Evolutionary conservation across 2,113 vertebrate species (phyloP).

Genomic region (Xiphophorus hellerii): DNA sequence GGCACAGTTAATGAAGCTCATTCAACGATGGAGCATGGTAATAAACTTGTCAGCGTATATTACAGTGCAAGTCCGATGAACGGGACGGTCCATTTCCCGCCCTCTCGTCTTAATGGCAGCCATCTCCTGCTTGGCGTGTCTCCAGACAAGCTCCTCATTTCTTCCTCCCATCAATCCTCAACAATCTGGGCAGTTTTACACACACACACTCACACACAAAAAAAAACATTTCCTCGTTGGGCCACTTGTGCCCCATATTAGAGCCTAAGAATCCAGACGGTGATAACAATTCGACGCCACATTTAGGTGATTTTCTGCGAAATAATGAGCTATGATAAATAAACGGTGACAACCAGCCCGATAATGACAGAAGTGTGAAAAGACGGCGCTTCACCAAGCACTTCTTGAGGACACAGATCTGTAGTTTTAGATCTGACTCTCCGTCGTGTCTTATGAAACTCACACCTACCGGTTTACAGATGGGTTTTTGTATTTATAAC

Average conservation of each 20-base stretch:
- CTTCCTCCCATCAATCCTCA: constrained; percentile 52
- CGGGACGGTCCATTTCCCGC: constrained; percentile 40
- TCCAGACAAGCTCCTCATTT: constrained; percentile 61
- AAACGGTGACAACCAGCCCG: no score
- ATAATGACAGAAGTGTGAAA: not conserved
- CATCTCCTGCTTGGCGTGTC: constrained; percentile 48
- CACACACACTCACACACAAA: no score
- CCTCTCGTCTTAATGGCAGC: constrained; percentile 65
- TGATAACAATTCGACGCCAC: constrained; percentile 19
- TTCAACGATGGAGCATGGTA: constrained; percentile 70
- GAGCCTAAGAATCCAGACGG: not conserved
- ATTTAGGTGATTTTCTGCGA: not conserved
- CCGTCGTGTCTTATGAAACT: constrained; percentile 33
- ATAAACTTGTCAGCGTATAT: constrained; percentile 74
- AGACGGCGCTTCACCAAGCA: not conserved
- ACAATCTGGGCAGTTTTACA: constrained; percentile 43
- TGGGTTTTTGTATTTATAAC: constrained; percentile 33
- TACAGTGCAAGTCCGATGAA: constrained; percentile 61
- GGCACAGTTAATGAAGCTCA: constrained; percentile 56
- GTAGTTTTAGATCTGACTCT: constrained; percentile 30
- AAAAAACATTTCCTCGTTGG: constrained; percentile 29
- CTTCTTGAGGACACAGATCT: no score
- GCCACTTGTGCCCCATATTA: constrained; percentile 21
- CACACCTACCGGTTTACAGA: constrained; percentile 36
- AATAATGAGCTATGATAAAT: no score